phyloP scores from a whole-genome alignment of 2,113 vertebrate genomes.

The Falco punctatus region DNA sequence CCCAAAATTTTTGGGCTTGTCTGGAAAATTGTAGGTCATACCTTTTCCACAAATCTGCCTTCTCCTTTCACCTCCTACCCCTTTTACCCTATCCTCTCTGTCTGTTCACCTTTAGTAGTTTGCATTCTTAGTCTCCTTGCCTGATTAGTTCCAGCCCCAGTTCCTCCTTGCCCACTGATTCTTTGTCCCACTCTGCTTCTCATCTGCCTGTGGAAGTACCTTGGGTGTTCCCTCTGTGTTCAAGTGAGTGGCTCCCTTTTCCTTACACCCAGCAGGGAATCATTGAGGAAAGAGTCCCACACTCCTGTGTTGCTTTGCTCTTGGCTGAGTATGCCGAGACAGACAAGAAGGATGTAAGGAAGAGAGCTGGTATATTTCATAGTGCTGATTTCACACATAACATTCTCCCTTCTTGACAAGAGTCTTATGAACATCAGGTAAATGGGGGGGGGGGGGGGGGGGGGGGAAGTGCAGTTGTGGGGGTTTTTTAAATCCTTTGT shows the following conservation, averaged over 20 bases:
- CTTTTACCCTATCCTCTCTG: neutral
- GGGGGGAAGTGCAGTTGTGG: accelerated
- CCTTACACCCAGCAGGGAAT: neutral
- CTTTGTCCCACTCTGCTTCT: neutral
- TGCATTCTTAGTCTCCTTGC: neutral
- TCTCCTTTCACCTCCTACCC: neutral
- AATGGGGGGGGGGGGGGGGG: accelerated
- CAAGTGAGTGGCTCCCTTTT: neutral
- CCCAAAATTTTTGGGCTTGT: neutral
- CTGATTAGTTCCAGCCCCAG: neutral
- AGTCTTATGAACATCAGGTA: neutral
- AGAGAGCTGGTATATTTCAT: neutral
- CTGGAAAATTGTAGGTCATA: neutral
- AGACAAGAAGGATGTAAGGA: neutral
- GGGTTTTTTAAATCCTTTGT: neutral
- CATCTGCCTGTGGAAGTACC: neutral
- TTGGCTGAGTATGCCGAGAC: neutral
- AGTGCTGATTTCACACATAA: neutral
- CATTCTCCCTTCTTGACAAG: neutral
- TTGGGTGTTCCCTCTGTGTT: accelerated
- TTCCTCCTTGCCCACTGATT: neutral
- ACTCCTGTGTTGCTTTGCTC: neutral
- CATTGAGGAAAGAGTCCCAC: neutral
- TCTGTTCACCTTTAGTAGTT: neutral
- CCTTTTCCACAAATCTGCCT: neutral